phyloP scores from a whole-genome alignment of 1,140 invertebrate species.

The Saccostrea glomerata region DNA sequence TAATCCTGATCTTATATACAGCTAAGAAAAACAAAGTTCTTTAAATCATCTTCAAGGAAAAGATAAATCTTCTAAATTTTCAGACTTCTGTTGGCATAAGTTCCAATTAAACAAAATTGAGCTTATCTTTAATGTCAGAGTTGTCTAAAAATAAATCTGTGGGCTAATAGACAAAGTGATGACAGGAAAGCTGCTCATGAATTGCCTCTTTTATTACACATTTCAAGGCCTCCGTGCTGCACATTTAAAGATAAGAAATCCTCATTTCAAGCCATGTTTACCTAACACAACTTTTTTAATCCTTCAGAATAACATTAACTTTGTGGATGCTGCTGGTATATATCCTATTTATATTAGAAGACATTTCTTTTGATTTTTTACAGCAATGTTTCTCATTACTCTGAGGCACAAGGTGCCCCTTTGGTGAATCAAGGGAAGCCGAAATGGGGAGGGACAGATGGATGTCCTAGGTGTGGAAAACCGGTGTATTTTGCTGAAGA shows the following conservation, averaged over 20 bases:
- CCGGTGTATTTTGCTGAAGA: conserved; percentile 57
- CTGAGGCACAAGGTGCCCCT: conserved; percentile 48
- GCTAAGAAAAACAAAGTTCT: too few relatives aligned
- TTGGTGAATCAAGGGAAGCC: conserved; percentile 44
- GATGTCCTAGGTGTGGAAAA: conserved; percentile 52
- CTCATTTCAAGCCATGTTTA: neutral
- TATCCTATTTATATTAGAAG: neutral
- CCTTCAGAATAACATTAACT: neutral
- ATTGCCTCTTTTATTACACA: neutral
- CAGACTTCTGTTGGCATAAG: neutral
- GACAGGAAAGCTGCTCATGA: neutral
- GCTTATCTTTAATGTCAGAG: conserved; percentile 6
- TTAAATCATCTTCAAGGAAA: neutral
- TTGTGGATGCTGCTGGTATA: neutral
- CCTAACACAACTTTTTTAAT: neutral
- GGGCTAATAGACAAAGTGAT: conserved; percentile 1
- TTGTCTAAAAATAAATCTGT: neutral
- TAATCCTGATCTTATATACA: too few relatives aligned
- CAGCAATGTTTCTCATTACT: conserved; percentile 57
- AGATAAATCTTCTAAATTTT: neutral
- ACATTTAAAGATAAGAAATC: conserved; percentile 24
- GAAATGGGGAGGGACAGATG: conserved; percentile 41
- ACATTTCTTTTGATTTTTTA: conserved; percentile 24
- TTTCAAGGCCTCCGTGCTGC: neutral
- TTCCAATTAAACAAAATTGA: conserved; percentile 13